Conservation (phyloP, 2,113 vertebrate genomes). For the Riparia riparia region DNA sequence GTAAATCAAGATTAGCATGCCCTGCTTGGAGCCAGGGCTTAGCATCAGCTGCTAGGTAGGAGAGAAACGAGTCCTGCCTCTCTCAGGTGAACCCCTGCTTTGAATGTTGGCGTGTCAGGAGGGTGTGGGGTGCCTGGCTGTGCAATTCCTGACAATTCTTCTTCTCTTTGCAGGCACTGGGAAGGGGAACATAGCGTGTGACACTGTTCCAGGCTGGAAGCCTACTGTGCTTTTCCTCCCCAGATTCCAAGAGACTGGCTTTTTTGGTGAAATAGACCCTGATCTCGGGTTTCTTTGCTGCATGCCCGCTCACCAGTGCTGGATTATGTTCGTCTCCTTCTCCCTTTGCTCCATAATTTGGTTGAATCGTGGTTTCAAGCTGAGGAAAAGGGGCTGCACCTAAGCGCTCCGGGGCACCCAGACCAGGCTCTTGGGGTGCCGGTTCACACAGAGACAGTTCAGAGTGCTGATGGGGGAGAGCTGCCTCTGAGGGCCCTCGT, state of each 20-base stretch:
- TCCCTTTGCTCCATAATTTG: constrained; percentile 89
- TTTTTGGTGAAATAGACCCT: background rate
- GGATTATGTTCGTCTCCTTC: constrained; percentile 89
- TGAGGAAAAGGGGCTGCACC: constrained; percentile 82
- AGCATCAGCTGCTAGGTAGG: background rate
- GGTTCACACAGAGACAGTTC: background rate
- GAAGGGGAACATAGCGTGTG: background rate
- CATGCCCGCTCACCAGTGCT: constrained; percentile 7
- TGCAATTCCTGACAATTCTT: background rate
- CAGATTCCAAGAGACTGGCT: background rate
- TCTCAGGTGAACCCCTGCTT: background rate
- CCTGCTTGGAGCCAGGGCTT: background rate
- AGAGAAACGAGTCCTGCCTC: background rate
- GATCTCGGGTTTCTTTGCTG: background rate
- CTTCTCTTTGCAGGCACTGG: constrained; percentile 24
- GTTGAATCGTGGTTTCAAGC: constrained; percentile 88
- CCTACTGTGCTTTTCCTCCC: background rate
- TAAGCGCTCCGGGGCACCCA: background rate
- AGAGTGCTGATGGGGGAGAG: constrained; percentile 27
- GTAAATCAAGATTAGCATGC: background rate
- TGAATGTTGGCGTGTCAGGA: accelerated
- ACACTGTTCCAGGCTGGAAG: background rate
- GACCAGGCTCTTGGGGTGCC: background rate
- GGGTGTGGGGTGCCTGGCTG: background rate
- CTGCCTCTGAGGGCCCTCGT: background rate